A percentile compares a stretch with the other conserved stretches of the same genome.
Evolutionary conservation across 2,797 vertebrate species (phyloP).

Genomic region (Lerista edwardsae): DNA sequence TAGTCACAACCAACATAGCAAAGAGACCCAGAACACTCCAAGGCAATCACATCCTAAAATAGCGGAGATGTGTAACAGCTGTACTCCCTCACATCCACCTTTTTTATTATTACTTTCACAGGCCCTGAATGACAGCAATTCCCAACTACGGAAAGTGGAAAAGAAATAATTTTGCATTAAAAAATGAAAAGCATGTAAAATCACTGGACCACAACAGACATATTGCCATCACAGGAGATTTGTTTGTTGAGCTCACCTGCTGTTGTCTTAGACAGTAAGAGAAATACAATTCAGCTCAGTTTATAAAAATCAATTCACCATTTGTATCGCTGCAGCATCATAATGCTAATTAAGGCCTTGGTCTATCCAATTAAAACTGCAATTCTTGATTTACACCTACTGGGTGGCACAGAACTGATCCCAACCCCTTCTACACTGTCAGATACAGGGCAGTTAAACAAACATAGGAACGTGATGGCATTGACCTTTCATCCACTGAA

Average conservation of each 20-base stretch:
- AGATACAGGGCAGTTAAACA: not conserved
- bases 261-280: not conserved
- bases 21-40: not conserved
- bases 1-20: not conserved
- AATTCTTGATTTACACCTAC: too few relatives aligned
- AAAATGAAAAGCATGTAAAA: slow-evolving; percentile 27
- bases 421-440: not conserved
- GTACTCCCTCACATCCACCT: not conserved
- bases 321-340: not conserved
- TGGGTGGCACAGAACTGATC: not conserved
- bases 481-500: too few relatives aligned
- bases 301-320: not conserved
- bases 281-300: not conserved
- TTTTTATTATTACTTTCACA: not conserved
- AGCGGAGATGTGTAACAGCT: not conserved
- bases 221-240: not conserved
- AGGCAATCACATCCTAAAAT: not conserved
- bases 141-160: not conserved
- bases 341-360: not conserved
- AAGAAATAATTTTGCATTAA: slow-evolving; percentile 2
- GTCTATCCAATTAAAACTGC: not conserved
- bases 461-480: not conserved
- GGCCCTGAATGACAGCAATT: not conserved
- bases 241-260: not conserved
- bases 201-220: not conserved